phyloP scores from a whole-genome alignment of 2,797 vertebrate genomes.

The Lagocephalus sceleratus region DNA sequence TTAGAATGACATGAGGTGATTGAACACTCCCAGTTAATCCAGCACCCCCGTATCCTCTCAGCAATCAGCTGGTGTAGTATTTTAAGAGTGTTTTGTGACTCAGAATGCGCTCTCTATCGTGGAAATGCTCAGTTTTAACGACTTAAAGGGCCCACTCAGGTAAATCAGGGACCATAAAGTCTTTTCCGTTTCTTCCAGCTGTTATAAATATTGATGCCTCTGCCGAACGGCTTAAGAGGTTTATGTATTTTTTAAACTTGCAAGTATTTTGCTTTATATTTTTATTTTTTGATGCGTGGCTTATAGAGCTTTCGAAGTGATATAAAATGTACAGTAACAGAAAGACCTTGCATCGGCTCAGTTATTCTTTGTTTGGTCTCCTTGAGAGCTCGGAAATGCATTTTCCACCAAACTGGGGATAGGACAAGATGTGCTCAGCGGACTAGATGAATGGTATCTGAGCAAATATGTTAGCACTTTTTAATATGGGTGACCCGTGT shows the following conservation, averaged over 20 bases:
- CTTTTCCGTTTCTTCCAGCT: slow-evolving; percentile 39
- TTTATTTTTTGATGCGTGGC: slow-evolving; percentile 28
- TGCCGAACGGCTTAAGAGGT: slow-evolving; percentile 61
- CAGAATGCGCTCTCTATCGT: slow-evolving; percentile 14
- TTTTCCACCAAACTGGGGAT: slow-evolving; percentile 31
- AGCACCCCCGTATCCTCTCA: background rate
- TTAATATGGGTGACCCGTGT: background rate
- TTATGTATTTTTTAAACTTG: slow-evolving; percentile 71
- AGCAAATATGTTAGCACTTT: slow-evolving; percentile 11
- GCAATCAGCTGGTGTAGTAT: slow-evolving; percentile 1
- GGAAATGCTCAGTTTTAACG: slow-evolving; percentile 32
- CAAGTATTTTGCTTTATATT: slow-evolving; percentile 15
- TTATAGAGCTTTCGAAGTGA: slow-evolving; percentile 40
- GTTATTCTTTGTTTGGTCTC: slow-evolving; percentile 32
- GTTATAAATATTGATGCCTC: slow-evolving; percentile 70
- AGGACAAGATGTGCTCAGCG: slow-evolving; percentile 28
- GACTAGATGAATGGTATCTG: slow-evolving; percentile 19
- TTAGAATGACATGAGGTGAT: slow-evolving; percentile 13
- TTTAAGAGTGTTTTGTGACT: slow-evolving; percentile 15
- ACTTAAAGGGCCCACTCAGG: slow-evolving; percentile 32
- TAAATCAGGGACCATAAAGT: slow-evolving; percentile 52
- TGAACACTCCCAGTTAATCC: slow-evolving; percentile 1
- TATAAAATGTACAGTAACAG: slow-evolving; percentile 31
- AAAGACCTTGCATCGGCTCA: background rate
- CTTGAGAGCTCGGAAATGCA: slow-evolving; percentile 9